Evolutionary conservation across 2,888 invertebrate genomes (phyloP), one percentile per base, ranked within the genome.

Genomic region (Atherix ibis): DNA sequence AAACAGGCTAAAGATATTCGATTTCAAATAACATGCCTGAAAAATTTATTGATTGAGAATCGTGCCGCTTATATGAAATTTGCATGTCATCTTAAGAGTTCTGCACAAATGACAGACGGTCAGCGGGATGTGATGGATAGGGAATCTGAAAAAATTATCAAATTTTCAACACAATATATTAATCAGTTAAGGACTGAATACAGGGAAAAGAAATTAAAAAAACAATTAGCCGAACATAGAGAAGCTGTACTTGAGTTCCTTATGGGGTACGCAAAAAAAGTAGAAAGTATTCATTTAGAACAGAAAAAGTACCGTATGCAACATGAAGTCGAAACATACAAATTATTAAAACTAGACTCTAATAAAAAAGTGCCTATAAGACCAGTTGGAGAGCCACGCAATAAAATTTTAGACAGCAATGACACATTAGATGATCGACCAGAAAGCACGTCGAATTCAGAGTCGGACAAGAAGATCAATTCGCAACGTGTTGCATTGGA

Each of bases 121-220:
- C 87, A 92, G 48, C 67, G 89, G 31, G 85, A 91, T 53, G 71
- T 87, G 52, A 82, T 94, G 44, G 94, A 94, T 51, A 63, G 68
- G 1, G 82, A 81, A 34, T 84, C 88, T 0, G 84, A 88, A 52
- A 73, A 76, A 44, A 83, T 91, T 42, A 80, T 92, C 40, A 76
- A 73, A 47, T 73, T 72, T 12, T 89, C 88, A 57, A 77, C 76
- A 2, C 75, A 78, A 45, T 65, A 82, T 34, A 66, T 92, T 28
- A 73, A 71, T 45, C 79, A 81, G 40, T 74, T 89, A 45, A 76
- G 76, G 47, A 68, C 70, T 44, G 80, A 83, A 44, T 58, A 54
- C 50, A 48, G 70, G 3, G 53, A 55, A 10, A 65, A 62, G 1
- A 64, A 72, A 12, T 57, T 66, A 17, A 63, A 63, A 41, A 58